A percentile compares a stretch with the other conserved stretches of the same genome.
These are phyloP conservation scores for Diaperis boleti DNA, from an alignment of 2,888 invertebrate genomes.

Conservation along the genomic window DNA sequence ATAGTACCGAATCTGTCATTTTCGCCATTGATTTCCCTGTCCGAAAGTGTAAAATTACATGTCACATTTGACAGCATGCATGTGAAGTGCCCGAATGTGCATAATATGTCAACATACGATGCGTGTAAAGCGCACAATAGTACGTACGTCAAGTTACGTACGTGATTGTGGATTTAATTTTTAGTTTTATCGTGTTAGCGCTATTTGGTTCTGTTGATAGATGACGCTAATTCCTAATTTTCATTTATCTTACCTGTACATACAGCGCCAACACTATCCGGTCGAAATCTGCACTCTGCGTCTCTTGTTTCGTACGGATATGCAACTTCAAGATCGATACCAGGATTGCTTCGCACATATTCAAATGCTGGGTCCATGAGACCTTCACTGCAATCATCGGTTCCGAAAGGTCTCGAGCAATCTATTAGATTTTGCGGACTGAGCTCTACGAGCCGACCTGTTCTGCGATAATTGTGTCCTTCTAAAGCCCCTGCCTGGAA, in stretches of 20 bases:
- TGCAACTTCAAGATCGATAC: slow-evolving; percentile 69
- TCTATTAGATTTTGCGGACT: slow-evolving; percentile 72
- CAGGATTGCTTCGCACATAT: slow-evolving; percentile 67
- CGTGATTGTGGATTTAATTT: too few relatives aligned
- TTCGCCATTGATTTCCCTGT: too few relatives aligned
- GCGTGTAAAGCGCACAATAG: too few relatives aligned
- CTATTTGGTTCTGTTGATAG: neutral
- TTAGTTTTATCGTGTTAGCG: too few relatives aligned
- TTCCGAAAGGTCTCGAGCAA: slow-evolving; percentile 68
- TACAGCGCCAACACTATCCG: slow-evolving; percentile 51
- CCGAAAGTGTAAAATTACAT: neutral
- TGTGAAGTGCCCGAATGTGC: too few relatives aligned
- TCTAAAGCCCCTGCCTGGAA: slow-evolving; percentile 71
- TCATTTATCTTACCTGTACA: slow-evolving; percentile 56
- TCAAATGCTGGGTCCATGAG: slow-evolving; percentile 68
- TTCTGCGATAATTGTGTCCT: slow-evolving; percentile 69
- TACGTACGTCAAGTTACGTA: too few relatives aligned
- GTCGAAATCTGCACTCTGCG: slow-evolving; percentile 51
- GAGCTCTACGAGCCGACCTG: slow-evolving; percentile 67
- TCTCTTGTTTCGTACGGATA: slow-evolving; percentile 68
- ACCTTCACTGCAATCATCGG: slow-evolving; percentile 70
- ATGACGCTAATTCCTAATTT: too few relatives aligned
- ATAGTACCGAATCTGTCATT: too few relatives aligned
- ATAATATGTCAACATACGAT: too few relatives aligned
- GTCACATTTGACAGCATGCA: neutral